phyloP scores from a whole-genome alignment of 2,888 invertebrate genomes.

The Epinotia demarniana region DNA sequence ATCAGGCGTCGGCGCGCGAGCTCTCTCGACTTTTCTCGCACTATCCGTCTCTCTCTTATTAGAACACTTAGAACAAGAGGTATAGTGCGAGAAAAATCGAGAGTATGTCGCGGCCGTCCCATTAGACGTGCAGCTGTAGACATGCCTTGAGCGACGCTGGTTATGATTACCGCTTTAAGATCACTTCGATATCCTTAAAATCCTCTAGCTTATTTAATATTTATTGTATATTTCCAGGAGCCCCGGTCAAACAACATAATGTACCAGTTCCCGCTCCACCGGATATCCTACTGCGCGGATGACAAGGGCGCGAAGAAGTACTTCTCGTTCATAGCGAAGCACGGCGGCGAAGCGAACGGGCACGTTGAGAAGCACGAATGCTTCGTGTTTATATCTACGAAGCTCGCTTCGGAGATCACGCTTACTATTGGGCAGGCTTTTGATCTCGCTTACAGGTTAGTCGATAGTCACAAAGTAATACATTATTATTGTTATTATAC shows the following conservation, averaged over 20 bases:
- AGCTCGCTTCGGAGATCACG: slow-evolving; percentile 98
- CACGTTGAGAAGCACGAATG: slow-evolving; percentile 94
- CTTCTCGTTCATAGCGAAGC: slow-evolving; percentile 97
- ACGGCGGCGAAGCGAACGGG: slow-evolving; percentile 72
- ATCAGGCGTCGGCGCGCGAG: too few relatives aligned
- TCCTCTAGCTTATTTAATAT: background rate
- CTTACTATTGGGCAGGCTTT: slow-evolving; percentile 99
- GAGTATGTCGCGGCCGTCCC: too few relatives aligned
- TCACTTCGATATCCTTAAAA: too few relatives aligned
- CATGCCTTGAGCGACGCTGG: too few relatives aligned
- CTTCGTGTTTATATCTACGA: slow-evolving; percentile 98
- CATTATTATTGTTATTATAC: too few relatives aligned
- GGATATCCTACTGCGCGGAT: slow-evolving; percentile 99
- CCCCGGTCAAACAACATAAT: slow-evolving; percentile 91
- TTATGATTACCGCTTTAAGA: too few relatives aligned
- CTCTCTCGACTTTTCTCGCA: too few relatives aligned
- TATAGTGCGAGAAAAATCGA: too few relatives aligned
- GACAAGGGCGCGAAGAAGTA: slow-evolving; percentile 99
- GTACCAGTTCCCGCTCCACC: slow-evolving; percentile 97
- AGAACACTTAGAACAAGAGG: too few relatives aligned
- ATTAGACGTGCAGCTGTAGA: too few relatives aligned
- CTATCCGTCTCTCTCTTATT: too few relatives aligned
- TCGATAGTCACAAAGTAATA: slow-evolving; percentile 4
- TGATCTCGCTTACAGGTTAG: slow-evolving; percentile 95
- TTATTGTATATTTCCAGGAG: slow-evolving; percentile 79